Conservation (phyloP, 2,113 vertebrate species). For the Ictidomys tridecemlineatus region DNA sequence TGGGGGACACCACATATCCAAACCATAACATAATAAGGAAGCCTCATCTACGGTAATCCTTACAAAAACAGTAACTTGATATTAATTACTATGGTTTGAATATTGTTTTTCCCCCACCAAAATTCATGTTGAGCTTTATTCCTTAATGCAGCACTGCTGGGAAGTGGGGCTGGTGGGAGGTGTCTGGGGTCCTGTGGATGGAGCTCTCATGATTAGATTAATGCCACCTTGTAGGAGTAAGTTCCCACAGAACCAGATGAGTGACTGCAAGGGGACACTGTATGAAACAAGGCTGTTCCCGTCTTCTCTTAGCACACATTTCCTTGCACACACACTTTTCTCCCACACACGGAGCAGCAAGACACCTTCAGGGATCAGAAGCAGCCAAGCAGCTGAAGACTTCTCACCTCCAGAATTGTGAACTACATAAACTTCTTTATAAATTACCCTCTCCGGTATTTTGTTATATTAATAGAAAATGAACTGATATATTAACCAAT, state of each 20-base stretch:
- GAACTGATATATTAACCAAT: background rate
- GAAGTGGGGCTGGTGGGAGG: background rate
- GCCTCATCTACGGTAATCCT: background rate
- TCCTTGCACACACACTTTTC: background rate
- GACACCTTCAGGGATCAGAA: too few relatives aligned
- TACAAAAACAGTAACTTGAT: background rate
- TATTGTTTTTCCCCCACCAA: background rate
- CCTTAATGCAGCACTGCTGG: background rate
- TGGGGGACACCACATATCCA: too few relatives aligned
- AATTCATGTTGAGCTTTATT: background rate
- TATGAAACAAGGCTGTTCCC: background rate
- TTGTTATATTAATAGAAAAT: background rate
- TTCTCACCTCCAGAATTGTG: background rate
- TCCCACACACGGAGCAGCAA: background rate
- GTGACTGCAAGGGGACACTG: too few relatives aligned
- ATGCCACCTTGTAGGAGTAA: background rate
- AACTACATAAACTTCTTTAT: background rate
- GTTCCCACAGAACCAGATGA: background rate
- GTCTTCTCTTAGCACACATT: background rate
- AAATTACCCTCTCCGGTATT: background rate
- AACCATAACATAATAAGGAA: background rate
- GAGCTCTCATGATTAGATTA: background rate
- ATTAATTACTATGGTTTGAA: background rate
- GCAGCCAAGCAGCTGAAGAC: background rate
- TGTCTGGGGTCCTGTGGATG: background rate